phyloP scores from a whole-genome alignment of 2,113 vertebrate genomes.

The Apteryx owenii region DNA sequence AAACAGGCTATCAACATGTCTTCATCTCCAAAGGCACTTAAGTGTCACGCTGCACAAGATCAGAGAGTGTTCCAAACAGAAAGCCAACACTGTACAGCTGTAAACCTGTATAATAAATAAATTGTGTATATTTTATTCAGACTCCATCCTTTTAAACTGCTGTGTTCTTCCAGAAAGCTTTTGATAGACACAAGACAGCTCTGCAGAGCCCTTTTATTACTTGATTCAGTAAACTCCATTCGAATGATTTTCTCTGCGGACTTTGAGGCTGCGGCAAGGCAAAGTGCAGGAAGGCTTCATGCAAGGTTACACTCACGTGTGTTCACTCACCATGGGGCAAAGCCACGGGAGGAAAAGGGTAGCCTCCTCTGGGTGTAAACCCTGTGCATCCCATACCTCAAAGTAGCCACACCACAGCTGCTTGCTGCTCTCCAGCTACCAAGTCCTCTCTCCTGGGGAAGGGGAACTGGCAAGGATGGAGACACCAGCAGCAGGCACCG shows the following conservation, averaged over 20 bases:
- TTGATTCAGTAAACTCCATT: background rate
- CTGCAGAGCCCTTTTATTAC: background rate
- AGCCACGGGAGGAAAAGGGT: accelerated
- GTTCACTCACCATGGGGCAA: background rate
- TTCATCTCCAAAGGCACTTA: background rate
- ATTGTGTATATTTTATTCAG: constrained; percentile 61
- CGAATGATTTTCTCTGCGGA: background rate
- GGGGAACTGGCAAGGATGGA: too few relatives aligned
- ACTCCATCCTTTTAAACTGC: background rate
- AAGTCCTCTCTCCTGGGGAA: too few relatives aligned
- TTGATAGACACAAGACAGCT: constrained; percentile 17
- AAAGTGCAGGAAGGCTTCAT: background rate
- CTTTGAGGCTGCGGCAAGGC: background rate
- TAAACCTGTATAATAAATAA: constrained; percentile 66
- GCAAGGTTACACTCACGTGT: background rate
- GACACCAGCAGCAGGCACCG: too few relatives aligned
- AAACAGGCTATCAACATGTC: background rate
- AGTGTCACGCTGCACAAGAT: background rate
- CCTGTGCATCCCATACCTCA: background rate
- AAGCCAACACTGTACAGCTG: constrained; percentile 54
- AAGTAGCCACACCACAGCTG: background rate
- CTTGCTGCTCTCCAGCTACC: too few relatives aligned
- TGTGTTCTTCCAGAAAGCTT: background rate
- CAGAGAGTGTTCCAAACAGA: constrained; percentile 23
- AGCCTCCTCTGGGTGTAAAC: background rate